A percentile compares a stretch with the other conserved stretches of the same genome.
Conservation (phyloP, 2,888 invertebrate species). For the Caenorhabditis sulstoni region DNA sequence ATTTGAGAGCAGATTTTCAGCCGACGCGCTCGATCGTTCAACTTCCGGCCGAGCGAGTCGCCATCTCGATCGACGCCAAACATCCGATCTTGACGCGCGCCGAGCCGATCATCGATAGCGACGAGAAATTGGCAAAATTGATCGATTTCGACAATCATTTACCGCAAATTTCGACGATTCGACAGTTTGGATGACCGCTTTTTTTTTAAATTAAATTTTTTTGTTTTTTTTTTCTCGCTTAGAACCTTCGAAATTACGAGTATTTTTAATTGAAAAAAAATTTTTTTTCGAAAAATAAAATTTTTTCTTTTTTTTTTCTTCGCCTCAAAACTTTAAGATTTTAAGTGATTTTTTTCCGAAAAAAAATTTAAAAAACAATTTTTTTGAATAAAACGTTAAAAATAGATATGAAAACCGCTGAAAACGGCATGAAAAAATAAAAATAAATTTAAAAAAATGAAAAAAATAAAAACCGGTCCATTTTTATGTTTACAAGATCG, state of each 20-base stretch:
- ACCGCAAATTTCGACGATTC: constrained; percentile 36
- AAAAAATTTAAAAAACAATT: not conserved
- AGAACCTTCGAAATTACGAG: constrained; percentile 15
- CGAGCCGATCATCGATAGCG: constrained; percentile 7
- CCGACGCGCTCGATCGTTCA: constrained; percentile 66
- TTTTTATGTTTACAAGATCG: too few species aligned
- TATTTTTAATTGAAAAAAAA: constrained; percentile 1
- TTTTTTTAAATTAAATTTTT: not conserved
- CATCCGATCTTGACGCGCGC: not conserved
- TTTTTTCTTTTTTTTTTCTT: too few species aligned
- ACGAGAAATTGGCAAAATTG: constrained; percentile 34
- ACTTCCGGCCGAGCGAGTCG: constrained; percentile 61
- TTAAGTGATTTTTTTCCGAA: too few species aligned
- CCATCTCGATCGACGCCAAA: constrained; percentile 42
- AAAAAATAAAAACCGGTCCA: not conserved
- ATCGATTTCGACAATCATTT: constrained; percentile 53
- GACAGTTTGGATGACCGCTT: constrained; percentile 35
- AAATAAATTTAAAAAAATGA: not conserved
- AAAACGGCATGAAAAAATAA: not conserved
- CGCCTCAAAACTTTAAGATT: too few species aligned
- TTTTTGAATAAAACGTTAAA: not conserved
- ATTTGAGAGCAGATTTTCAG: constrained; percentile 61
- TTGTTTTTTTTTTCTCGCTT: too few species aligned
- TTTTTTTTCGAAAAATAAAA: too few species aligned
- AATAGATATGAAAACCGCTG: constrained; percentile 3